Evolutionary conservation across 1,140 invertebrate species (phyloP), one percentile per base, ranked within the genome.

Genomic region (Pteromalus puparum): DNA sequence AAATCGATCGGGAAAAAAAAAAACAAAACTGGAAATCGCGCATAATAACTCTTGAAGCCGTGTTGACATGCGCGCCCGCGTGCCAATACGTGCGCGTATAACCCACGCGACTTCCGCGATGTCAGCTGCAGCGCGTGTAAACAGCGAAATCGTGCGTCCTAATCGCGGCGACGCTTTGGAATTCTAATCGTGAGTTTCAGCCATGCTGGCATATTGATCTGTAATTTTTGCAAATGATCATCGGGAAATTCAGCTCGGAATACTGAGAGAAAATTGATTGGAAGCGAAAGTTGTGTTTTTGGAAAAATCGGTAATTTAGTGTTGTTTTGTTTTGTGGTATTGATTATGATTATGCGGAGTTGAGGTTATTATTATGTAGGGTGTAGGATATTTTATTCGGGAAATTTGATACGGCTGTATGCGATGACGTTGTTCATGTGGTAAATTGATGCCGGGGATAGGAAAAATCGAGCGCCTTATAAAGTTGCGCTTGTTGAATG

Each of bases 401-500:
- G 46, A 48, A 18, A 48, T 48, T 48, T 15, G 2, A 48, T 18
- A 18, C 46, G 46, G 46, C 46, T 18, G 46, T 48, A 5, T 18
- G 24, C 9, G 12, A 34, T 34, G 70, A 73, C 28, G 30, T 18
- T 34, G 70, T 13, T 34, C 13, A 30, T 2, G 26, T 30, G 28
- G 70, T 21, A 73, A 73, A 34, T 28, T 34, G 15, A 73, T 12
- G 28, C 34, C 5, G 24, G 34, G 75, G 9, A 28, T 53, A 86
- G 80, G 85, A 87, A 77, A 87, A 81, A 87, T 86, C 79, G 86
- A 88, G 85, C 83, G 85, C 88, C 87, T 87, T 88, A 88, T 87
- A 87, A 91, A 88, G 88, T 90, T 90, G 89, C 90, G 90, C 90
- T 87, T 90, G 90, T 89, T 88, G 90, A 88, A 85, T 86, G 87